Evolutionary conservation across 2,888 invertebrate species (phyloP).

Genomic region (Eristalis arbustorum): DNA sequence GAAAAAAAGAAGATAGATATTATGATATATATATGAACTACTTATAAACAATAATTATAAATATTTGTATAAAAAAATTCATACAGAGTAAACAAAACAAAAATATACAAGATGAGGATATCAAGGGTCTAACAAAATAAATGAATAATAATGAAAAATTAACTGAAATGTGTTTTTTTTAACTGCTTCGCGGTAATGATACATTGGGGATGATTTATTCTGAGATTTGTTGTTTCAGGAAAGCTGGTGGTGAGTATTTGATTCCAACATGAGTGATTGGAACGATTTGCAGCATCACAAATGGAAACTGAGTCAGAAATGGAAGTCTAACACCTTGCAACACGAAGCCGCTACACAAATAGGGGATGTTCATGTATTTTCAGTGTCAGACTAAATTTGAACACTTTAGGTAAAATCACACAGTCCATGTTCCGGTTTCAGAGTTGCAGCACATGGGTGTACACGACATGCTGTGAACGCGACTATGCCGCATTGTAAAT

Average conservation of each 20-base stretch:
- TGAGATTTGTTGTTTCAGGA: neutral
- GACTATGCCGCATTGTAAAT: no score
- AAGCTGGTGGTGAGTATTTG: neutral
- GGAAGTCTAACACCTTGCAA: no score
- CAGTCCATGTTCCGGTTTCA: no score
- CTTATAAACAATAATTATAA: slow-evolving; percentile 71
- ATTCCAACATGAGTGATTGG: no score
- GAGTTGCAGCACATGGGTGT: no score
- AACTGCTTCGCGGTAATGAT: neutral
- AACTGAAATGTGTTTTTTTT: slow-evolving; percentile 69
- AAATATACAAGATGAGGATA: slow-evolving; percentile 79
- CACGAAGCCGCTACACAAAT: no score
- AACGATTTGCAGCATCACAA: neutral
- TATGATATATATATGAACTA: slow-evolving; percentile 70
- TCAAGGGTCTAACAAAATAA: slow-evolving; percentile 80
- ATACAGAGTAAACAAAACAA: slow-evolving; percentile 73
- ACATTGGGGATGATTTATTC: no score
- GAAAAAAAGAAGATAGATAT: slow-evolving; percentile 61
- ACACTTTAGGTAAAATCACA: no score
- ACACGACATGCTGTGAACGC: no score
- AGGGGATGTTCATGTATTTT: no score
- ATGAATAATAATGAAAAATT: slow-evolving; percentile 78
- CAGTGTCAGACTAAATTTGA: no score
- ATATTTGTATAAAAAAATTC: slow-evolving; percentile 73
- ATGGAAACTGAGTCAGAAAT: neutral